Base-by-base conservation (phyloP, 2,113 vertebrate genomes). In the Motacilla tschutschensis region DNA sequence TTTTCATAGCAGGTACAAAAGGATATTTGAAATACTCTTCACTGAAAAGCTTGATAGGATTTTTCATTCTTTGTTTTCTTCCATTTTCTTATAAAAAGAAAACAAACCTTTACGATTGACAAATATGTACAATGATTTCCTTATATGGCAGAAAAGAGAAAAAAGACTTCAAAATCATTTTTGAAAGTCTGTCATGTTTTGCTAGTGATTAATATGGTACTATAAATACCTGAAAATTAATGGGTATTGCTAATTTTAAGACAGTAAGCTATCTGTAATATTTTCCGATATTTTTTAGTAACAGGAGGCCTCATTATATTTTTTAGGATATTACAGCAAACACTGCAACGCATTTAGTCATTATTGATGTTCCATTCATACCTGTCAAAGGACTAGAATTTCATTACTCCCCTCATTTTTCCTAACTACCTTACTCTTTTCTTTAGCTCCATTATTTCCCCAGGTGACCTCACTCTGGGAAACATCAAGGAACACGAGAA, bases 321-420 rank as follows among this genome's bases (percentile, higher is more conserved):
- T 63, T 93, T 95, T 82, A 79, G 48, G 72, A 85, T 89, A 66
- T 91, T 78, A 65, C 35, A 70, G 24, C 8, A 14, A 76, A 87
- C 73, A 60, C 17, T 85, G 58, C 46, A 93, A 89, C 62, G 35
- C 62, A 73, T 83, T 83, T 88, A 79, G 60, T 87, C 28, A n/a
- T 93, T 93, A 84, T 91, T 92, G 85, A 94, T 87, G 36, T 48
- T 85, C 67, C 10, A 51, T 44, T 93, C 22, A 35, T n/a, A 71
- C 55, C 89, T 93, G 87, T 93, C 82, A 95, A 91, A 73, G 69
- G 57, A 51, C 54, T 75, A 59, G 55, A 57, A 90, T 94, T 95
- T 80, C 76, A 94, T 95, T 88, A 85, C 24, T 79, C 26, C 10
- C 17, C 29, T 87, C 59, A 18, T 92, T 82, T 91, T 92, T 80